Percentiles rank a stretch among this genome's conserved stretches.
phyloP scores from a whole-genome alignment of 2,888 invertebrate genomes.

The Metopia argyrocephala region DNA sequence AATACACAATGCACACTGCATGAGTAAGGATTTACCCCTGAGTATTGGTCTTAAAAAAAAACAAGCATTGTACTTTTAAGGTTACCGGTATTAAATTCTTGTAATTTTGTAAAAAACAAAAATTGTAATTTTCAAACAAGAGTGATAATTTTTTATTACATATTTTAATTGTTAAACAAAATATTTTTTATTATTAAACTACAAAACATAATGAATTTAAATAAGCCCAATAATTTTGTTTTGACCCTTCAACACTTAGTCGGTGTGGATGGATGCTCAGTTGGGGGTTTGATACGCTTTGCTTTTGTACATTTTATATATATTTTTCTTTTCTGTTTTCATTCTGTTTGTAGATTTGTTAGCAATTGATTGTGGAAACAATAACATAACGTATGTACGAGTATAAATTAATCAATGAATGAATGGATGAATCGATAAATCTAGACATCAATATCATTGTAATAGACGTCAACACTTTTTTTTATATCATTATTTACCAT shows the following conservation, averaged over 20 bases:
- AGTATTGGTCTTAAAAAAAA: too few species aligned
- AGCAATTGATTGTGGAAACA: background rate
- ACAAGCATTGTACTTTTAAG: too few species aligned
- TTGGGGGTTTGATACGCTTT: slow-evolving; percentile 42
- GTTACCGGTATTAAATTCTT: too few species aligned
- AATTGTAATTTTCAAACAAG: too few species aligned
- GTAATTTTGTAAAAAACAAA: too few species aligned
- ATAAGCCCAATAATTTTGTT: background rate
- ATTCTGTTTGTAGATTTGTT: slow-evolving; percentile 24
- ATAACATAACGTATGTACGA: background rate
- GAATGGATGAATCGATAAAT: slow-evolving; percentile 1
- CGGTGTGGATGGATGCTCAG: slow-evolving; percentile 47
- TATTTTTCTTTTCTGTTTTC: background rate
- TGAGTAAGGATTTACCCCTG: too few species aligned
- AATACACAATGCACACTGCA: too few species aligned
- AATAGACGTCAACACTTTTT: slow-evolving; percentile 66
- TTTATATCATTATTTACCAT: background rate
- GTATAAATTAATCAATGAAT: background rate
- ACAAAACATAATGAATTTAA: too few species aligned
- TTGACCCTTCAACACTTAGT: slow-evolving; percentile 34
- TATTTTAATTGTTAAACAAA: too few species aligned
- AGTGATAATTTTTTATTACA: too few species aligned
- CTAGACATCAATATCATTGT: slow-evolving; percentile 35
- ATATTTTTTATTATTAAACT: background rate
- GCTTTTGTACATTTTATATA: background rate